Percentiles rank a stretch among this genome's conserved stretches.
Evolutionary conservation across 1,140 invertebrate species (phyloP).

Genomic region (Oppia nitens): DNA sequence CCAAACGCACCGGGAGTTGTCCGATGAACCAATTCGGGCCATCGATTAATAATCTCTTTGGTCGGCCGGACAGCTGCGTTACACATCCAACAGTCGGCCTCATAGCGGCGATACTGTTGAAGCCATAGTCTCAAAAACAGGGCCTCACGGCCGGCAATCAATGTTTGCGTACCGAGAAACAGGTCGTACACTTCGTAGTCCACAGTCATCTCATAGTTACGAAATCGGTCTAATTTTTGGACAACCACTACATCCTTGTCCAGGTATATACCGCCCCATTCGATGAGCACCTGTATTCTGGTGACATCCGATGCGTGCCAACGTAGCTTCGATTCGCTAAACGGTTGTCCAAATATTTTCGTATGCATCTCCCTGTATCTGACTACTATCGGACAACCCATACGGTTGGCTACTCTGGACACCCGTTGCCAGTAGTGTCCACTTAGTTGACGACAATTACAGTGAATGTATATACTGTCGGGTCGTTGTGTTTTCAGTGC

Average conservation of each 20-base stretch:
- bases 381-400: too few relatives aligned
- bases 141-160: slow-evolving; percentile 24
- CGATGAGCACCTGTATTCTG: slow-evolving; percentile 25
- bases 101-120: slow-evolving; percentile 23
- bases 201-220: slow-evolving; percentile 28
- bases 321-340: too few relatives aligned
- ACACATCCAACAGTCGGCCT: slow-evolving; percentile 23
- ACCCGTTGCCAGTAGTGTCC: too few relatives aligned
- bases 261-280: slow-evolving; percentile 30
- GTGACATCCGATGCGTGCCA: slow-evolving; percentile 29
- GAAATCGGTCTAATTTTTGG: slow-evolving; percentile 26
- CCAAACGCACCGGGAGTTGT: too few relatives aligned
- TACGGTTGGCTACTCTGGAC: too few relatives aligned
- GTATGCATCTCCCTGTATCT: too few relatives aligned
- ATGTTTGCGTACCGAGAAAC: slow-evolving; percentile 23
- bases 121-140: slow-evolving; percentile 23
- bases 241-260: slow-evolving; percentile 29
- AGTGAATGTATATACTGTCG: too few relatives aligned
- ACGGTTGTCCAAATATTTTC: too few relatives aligned
- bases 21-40: slow-evolving; percentile 24
- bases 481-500: too few relatives aligned
- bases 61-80: slow-evolving; percentile 26
- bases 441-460: too few relatives aligned
- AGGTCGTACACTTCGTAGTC: slow-evolving; percentile 25
- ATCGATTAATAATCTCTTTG: slow-evolving; percentile 18